A percentile compares a stretch with the other conserved stretches of the same genome.
Evolutionary conservation across 2,113 vertebrate genomes (phyloP).

Genomic region (Mesocricetus auratus): DNA sequence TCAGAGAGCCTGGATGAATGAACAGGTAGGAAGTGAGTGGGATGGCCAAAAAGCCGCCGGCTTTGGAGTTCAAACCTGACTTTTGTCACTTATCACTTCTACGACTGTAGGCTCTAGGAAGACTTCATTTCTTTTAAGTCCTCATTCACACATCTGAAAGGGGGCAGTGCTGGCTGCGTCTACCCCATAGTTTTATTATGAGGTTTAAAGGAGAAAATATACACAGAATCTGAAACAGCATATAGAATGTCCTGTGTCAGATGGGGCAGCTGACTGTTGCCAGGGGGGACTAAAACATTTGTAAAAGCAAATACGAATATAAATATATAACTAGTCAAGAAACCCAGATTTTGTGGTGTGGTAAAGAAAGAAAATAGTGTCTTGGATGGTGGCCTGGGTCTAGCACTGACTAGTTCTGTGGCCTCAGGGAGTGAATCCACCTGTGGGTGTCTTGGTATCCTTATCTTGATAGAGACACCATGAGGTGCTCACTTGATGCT

Average conservation of each 20-base stretch:
- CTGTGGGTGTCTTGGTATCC: background rate
- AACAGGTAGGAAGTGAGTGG: too few species aligned
- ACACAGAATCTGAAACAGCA: background rate
- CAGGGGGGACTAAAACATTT: background rate
- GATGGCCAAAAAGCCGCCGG: background rate
- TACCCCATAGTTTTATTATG: background rate
- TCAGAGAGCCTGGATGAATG: background rate
- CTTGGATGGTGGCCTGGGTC: background rate
- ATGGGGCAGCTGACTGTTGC: background rate
- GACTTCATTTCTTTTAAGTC: background rate
- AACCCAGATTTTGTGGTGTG: background rate
- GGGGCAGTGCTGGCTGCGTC: background rate
- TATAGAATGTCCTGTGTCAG: background rate
- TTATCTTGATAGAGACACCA: background rate
- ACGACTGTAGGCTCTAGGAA: background rate
- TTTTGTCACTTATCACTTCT: background rate
- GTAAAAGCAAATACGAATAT: background rate
- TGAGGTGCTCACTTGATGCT: background rate
- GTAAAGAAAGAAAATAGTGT: background rate
- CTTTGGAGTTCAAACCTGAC: background rate
- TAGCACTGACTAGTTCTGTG: background rate
- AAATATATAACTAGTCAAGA: background rate
- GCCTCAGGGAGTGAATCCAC: background rate
- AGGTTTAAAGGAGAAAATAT: background rate
- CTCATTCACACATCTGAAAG: background rate